Percentiles rank a stretch among this genome's conserved stretches.
Conservation (phyloP, 2,797 vertebrate genomes). For the Crypturellus tataupa region DNA sequence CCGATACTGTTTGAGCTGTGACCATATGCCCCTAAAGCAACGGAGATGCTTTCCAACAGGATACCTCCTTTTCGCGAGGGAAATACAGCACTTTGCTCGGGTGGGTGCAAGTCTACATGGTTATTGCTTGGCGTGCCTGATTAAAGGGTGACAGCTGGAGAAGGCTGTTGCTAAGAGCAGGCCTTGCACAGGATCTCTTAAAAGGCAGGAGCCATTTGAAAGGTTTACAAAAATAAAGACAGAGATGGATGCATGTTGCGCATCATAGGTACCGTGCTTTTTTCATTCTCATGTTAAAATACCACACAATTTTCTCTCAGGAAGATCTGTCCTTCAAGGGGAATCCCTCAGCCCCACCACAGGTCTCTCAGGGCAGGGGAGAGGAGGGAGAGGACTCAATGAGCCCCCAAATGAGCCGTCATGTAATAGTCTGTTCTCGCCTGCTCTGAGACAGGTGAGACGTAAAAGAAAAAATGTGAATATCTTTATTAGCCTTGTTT, state of each 20-base stretch:
- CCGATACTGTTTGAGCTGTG: not conserved
- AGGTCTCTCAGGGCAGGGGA: not conserved
- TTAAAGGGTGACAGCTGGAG: not conserved
- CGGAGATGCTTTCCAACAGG: fast-evolving
- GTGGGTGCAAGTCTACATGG: not conserved
- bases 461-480: not conserved
- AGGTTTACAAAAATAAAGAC: not conserved
- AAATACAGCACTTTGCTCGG: not conserved
- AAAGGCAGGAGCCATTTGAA: not conserved
- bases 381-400: not conserved
- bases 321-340: not conserved
- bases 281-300: not conserved
- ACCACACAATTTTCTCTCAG: not conserved
- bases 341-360: not conserved
- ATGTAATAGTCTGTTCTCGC: not conserved
- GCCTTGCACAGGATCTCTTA: fast-evolving
- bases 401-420: too few species aligned
- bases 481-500: not conserved
- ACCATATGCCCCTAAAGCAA: not conserved
- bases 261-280: not conserved
- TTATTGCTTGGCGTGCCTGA: not conserved
- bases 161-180: not conserved
- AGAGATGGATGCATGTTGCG: not conserved
- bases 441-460: not conserved
- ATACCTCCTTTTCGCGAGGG: fast-evolving